phyloP scores from a whole-genome alignment of 2,113 vertebrate genomes.

The Albula goreensis region DNA sequence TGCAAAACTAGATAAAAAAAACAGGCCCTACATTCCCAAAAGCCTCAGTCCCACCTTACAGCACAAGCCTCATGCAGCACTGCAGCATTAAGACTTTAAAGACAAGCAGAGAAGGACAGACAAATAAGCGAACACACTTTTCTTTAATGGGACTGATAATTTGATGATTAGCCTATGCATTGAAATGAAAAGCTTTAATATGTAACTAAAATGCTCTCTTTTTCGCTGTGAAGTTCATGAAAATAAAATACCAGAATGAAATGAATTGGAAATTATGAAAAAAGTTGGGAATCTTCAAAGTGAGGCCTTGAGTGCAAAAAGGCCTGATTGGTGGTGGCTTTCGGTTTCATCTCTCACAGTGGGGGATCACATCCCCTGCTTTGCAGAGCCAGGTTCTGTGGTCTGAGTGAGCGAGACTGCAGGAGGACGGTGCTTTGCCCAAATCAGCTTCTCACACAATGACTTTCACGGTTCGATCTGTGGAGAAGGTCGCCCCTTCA shows the following conservation, averaged over 20 bases:
- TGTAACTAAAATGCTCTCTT: background rate
- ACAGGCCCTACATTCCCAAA: background rate
- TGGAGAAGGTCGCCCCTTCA: no score
- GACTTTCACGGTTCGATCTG: no score
- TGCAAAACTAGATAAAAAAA: background rate
- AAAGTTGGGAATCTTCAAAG: constrained; percentile 34
- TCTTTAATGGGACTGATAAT: constrained; percentile 18
- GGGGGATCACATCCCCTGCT: background rate
- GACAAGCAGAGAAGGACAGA: background rate
- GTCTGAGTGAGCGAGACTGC: no score
- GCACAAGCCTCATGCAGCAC: background rate
- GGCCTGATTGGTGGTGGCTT: background rate
- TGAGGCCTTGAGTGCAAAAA: background rate
- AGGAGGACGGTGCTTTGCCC: no score
- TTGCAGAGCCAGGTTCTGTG: background rate
- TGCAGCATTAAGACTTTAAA: background rate
- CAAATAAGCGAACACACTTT: background rate
- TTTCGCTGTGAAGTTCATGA: background rate
- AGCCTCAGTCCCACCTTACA: background rate
- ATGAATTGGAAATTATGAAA: constrained; percentile 13
- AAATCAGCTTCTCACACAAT: no score
- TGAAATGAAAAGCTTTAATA: background rate
- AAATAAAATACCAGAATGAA: constrained; percentile 23
- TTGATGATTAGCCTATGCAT: background rate
- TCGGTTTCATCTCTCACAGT: background rate